Evolutionary conservation across 2,797 vertebrate genomes (phyloP), one percentile per base, ranked within the genome.

Genomic region (Gephyroberyx darwinii): DNA sequence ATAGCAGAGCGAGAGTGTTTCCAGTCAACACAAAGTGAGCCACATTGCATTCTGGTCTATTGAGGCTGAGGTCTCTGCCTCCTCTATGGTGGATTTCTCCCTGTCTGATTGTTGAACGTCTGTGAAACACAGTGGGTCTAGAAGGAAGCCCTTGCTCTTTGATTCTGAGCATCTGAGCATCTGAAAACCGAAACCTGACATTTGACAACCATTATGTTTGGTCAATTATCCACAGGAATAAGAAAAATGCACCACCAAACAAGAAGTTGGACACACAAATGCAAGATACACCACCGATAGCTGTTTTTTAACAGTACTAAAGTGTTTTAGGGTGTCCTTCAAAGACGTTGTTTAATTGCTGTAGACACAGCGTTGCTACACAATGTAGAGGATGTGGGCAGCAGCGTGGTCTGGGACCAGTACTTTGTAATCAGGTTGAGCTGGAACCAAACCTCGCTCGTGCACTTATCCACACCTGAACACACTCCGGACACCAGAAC

Each of bases 381-480:
- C 22, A 60, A 30, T 37, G 20, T 65, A 74, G 48, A 75, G 41
- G 64, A 65, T 31, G 66, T 26, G 26, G 26, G 26, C 64, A 65
- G 52, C 33, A 35, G 9, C 58, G 14, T 14, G 39, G 64, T 71
- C 20, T 8, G n/a, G 9, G 16, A 13, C n/a, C 9, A 20, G 19
- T 12, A 20, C 9, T 22, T 52, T 8, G 20, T 12, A 12, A 52
- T 52, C 50, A 52, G 50, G 19, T 52, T 22, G 17, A 12, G 39
- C 43, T 48, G 4, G 37, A 58, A 54, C 16, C 58, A n/a, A 31
- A 45, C 5, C 12, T 48, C 1, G 5, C 8, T 52, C 8, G 30
- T 2, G n/a, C 8, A 8, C 39, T 17, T 54, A 22, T 59, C 52
- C 39, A 17, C 22, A 35, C 37, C 64, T 19, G 16, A 67, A 58